phyloP scores from a whole-genome alignment of 1,140 invertebrate genomes.

The Reticulitermes speratus region DNA sequence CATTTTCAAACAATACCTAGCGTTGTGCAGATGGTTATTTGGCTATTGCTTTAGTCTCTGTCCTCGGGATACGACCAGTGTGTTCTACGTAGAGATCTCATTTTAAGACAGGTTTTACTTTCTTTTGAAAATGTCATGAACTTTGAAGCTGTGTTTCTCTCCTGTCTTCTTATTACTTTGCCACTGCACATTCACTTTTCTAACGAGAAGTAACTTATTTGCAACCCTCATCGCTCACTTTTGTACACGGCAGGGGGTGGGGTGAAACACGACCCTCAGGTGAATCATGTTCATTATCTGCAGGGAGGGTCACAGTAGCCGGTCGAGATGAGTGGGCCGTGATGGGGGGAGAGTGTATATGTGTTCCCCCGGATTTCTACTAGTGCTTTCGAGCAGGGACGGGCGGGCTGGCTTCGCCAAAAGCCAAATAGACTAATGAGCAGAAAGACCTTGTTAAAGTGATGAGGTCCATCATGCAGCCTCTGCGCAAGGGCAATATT shows the following conservation, averaged over 20 bases:
- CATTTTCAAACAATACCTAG: no score
- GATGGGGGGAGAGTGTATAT: neutral
- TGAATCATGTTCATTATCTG: constrained; percentile 17
- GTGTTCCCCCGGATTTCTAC: neutral
- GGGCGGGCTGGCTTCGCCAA: constrained; percentile 7
- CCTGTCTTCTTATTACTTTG: no score
- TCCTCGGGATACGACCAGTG: no score
- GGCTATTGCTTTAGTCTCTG: no score
- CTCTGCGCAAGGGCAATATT: neutral
- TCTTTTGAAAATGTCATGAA: no score
- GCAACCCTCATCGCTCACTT: neutral
- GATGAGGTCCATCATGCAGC: constrained; percentile 20
- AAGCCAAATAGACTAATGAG: constrained; percentile 24
- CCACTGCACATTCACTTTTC: neutral
- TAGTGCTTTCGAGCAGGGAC: neutral
- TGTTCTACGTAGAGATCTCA: no score
- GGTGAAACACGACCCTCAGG: constrained; percentile 2
- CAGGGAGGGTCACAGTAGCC: neutral
- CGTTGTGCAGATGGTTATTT: no score
- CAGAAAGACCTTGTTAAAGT: constrained; percentile 29
- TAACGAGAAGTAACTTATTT: neutral
- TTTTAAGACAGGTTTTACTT: no score
- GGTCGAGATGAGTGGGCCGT: neutral
- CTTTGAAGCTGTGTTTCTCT: no score
- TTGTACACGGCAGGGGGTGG: neutral